phyloP scores from a whole-genome alignment of 2,113 vertebrate species.

The Pyxicephalus adspersus region DNA sequence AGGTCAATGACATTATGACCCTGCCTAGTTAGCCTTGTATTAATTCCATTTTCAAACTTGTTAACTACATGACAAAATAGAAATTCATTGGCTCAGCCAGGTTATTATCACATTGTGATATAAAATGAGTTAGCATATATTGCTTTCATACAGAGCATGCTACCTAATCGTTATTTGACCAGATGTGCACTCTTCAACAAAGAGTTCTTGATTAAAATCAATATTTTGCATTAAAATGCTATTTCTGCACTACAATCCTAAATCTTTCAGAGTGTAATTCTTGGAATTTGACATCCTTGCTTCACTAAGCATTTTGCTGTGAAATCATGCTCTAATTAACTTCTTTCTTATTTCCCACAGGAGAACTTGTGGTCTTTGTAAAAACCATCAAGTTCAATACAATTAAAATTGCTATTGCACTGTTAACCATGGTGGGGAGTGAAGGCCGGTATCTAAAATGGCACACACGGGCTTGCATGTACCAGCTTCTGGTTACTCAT shows the following conservation, averaged over 20 bases:
- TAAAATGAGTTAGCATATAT: conserved; percentile 49
- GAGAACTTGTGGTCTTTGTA: conserved; percentile 45
- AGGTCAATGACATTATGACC: conserved; percentile 28
- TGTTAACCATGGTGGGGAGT: too few species aligned
- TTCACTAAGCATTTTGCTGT: conserved; percentile 53
- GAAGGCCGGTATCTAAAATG: too few species aligned
- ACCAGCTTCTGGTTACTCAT: not conserved
- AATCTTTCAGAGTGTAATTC: conserved; percentile 47
- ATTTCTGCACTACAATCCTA: conserved; percentile 50
- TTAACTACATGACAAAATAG: conserved; percentile 28
- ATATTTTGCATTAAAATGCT: conserved; percentile 54
- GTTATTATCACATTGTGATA: conserved; percentile 40
- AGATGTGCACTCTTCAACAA: conserved; percentile 51
- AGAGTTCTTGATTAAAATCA: conserved; percentile 52
- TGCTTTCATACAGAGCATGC: conserved; percentile 23
- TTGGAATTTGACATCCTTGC: conserved; percentile 54
- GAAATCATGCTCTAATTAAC: conserved; percentile 54
- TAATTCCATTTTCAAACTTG: conserved; percentile 33
- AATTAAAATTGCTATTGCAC: too few species aligned
- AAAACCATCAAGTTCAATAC: conserved; percentile 37
- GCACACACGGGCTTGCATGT: too few species aligned
- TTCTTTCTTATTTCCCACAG: conserved; percentile 52
- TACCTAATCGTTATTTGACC: conserved; percentile 48
- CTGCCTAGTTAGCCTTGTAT: conserved; percentile 10
- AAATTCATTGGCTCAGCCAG: conserved; percentile 25